Evolutionary conservation across 2,113 vertebrate genomes (phyloP).

Genomic region (Sinocyclocheilus anophthalmus): DNA sequence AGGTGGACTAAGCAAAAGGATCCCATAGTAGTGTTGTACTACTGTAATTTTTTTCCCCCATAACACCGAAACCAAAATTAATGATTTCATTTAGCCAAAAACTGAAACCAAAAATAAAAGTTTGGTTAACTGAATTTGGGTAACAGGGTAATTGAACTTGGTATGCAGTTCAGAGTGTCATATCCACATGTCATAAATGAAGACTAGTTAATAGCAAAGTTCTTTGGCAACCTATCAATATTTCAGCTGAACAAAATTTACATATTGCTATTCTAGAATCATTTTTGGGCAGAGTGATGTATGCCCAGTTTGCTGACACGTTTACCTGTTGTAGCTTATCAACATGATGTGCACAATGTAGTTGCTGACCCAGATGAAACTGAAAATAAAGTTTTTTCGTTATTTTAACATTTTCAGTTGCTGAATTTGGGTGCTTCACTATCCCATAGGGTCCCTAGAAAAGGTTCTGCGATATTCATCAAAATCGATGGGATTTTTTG

Average conservation of each 20-base stretch:
- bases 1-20: neutral
- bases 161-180: neutral
- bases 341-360: no score
- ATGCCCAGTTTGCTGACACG: neutral
- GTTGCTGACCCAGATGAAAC: no score
- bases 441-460: neutral
- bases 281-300: neutral
- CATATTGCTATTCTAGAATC: no score
- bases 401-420: no score
- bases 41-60: neutral
- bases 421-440: neutral
- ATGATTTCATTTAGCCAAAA: neutral
- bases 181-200: neutral
- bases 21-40: neutral
- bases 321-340: neutral
- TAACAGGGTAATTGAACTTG: neutral
- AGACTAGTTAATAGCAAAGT: neutral
- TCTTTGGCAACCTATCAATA: no score
- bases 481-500: neutral
- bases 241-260: no score
- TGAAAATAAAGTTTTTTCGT: no score
- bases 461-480: neutral
- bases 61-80: neutral
- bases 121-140: neutral
- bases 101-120: neutral